A percentile compares a stretch with the other conserved stretches of the same genome.
Evolutionary conservation across 2,888 invertebrate species (phyloP).

Genomic region (Alcis repandata): DNA sequence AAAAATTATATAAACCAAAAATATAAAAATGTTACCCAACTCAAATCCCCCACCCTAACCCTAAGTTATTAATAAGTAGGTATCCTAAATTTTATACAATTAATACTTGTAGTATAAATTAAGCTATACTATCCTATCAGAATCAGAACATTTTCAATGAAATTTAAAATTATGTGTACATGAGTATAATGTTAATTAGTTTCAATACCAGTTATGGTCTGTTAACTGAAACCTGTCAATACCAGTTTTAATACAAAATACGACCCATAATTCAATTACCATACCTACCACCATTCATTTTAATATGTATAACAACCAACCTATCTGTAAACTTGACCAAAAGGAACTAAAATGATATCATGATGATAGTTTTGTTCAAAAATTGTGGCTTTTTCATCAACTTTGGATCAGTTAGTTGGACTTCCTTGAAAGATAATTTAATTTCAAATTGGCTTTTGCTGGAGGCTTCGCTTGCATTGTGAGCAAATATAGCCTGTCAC

Average conservation of each 20-base stretch:
- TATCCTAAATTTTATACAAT: no score
- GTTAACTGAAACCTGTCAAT: conserved; percentile 8
- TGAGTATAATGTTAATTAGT: background rate
- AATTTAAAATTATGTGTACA: background rate
- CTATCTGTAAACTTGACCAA: background rate
- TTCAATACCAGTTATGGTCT: conserved; percentile 3
- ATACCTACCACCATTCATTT: conserved; percentile 4
- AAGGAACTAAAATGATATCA: background rate
- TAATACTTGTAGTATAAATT: no score
- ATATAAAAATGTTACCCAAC: no score
- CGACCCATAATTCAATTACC: conserved; percentile 2
- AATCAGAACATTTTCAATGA: background rate
- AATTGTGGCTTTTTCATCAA: background rate
- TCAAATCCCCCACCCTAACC: no score
- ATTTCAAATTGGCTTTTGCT: no score
- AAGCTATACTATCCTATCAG: background rate
- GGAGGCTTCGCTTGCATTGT: no score
- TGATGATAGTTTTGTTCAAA: background rate
- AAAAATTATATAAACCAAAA: no score
- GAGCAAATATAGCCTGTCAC: no score
- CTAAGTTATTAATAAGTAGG: no score
- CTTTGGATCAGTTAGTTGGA: no score
- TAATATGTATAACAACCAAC: background rate
- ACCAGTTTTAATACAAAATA: conserved; percentile 7
- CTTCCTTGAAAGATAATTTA: no score